Evolutionary conservation across 2,888 invertebrate species (phyloP).

Genomic region (Andrena minutula): DNA sequence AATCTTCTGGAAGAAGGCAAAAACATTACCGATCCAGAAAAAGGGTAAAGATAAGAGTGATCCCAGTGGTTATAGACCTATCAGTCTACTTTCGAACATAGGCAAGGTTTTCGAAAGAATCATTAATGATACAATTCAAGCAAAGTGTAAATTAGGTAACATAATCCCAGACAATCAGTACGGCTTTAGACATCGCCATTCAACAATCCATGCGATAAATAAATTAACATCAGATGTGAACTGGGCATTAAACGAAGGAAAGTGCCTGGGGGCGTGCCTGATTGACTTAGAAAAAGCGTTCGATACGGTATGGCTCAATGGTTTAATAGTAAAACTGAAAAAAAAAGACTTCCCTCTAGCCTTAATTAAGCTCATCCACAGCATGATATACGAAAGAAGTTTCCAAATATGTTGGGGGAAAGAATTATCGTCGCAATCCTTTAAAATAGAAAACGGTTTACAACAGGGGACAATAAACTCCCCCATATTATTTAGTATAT

Average conservation of each 20-base stretch:
- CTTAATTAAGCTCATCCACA: not conserved
- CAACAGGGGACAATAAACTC: slow-evolving; percentile 60
- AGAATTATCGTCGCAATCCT: not conserved
- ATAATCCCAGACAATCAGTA: slow-evolving; percentile 43
- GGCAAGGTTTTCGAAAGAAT: too few relatives aligned
- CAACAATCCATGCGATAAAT: slow-evolving; percentile 50
- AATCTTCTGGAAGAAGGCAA: too few relatives aligned
- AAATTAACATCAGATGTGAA: slow-evolving; percentile 40
- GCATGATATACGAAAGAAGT: slow-evolving; percentile 37
- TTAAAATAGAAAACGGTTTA: slow-evolving; percentile 42
- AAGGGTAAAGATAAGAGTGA: too few relatives aligned
- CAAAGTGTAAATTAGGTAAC: too few relatives aligned
- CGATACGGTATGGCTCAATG: too few relatives aligned
- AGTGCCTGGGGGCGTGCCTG: slow-evolving; percentile 31
- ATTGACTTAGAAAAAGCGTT: slow-evolving; percentile 61
- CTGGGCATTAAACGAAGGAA: not conserved
- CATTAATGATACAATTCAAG: too few relatives aligned
- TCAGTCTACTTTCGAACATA: too few relatives aligned
- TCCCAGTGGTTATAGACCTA: too few relatives aligned
- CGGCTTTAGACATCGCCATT: slow-evolving; percentile 41
- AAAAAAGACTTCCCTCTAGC: too few relatives aligned
- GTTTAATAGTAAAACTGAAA: too few relatives aligned
- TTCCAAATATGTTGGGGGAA: slow-evolving; percentile 18
- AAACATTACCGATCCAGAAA: too few relatives aligned
- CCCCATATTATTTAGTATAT: slow-evolving; percentile 33